phyloP scores from a whole-genome alignment of 2,113 vertebrate species.

The Nycticorax nycticorax region DNA sequence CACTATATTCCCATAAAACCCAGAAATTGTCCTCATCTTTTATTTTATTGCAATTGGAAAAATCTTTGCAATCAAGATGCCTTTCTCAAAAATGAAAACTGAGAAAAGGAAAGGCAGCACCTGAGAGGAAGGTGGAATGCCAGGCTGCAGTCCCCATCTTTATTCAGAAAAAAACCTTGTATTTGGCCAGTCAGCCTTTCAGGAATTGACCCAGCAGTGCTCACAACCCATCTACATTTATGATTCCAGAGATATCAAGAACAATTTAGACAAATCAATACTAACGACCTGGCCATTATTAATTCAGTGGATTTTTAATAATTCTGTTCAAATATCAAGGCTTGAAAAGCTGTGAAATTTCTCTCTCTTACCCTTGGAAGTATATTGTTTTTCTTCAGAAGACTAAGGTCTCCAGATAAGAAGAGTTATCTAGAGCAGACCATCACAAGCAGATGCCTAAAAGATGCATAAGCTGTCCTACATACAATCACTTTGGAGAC shows the following conservation, averaged over 20 bases:
- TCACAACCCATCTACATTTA: background rate
- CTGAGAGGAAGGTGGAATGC: background rate
- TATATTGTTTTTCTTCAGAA: background rate
- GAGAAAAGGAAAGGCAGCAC: background rate
- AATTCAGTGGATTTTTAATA: background rate
- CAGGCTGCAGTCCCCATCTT: background rate
- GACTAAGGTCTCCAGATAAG: background rate
- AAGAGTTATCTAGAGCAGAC: background rate
- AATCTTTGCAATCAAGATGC: background rate
- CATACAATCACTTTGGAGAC: background rate
- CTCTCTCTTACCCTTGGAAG: background rate
- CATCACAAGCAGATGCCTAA: background rate
- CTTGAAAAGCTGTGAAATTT: background rate
- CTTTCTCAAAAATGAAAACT: background rate
- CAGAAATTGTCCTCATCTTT: background rate
- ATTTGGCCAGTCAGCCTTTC: background rate
- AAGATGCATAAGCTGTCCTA: background rate
- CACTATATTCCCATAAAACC: background rate
- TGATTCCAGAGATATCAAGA: background rate
- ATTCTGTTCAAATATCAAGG: background rate
- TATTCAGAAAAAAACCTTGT: background rate
- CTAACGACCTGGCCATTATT: background rate
- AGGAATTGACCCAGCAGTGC: background rate
- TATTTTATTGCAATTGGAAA: background rate
- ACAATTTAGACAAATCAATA: background rate